Evolutionary conservation across 2,113 vertebrate genomes (phyloP).

Genomic region (Hemiprocne comata): DNA sequence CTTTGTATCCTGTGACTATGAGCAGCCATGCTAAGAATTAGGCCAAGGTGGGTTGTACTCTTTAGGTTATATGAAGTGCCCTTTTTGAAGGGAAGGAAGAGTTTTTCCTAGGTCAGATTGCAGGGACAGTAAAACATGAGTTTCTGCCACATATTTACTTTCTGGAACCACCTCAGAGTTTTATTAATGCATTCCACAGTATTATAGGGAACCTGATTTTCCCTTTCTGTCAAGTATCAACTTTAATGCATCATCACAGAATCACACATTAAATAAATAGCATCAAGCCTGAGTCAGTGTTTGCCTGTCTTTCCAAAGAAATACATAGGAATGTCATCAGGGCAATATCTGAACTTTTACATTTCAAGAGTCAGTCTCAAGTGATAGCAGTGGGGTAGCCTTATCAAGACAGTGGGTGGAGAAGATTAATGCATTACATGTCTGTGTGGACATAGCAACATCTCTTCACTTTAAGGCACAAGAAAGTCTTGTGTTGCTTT

Average conservation of each 20-base stretch:
- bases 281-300: background rate
- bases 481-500: background rate
- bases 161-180: background rate
- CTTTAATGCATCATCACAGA: background rate
- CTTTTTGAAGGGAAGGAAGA: background rate
- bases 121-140: background rate
- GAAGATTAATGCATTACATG: background rate
- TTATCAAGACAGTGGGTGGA: background rate
- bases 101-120: background rate
- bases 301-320: background rate
- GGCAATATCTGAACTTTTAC: background rate
- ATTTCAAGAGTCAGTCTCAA: background rate
- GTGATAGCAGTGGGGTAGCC: background rate
- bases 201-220: background rate
- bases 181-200: background rate
- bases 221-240: background rate
- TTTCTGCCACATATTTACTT: background rate
- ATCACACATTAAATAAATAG: background rate
- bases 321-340: background rate
- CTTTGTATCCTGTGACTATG: background rate
- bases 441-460: background rate
- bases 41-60: background rate
- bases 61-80: background rate
- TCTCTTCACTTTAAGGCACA: background rate
- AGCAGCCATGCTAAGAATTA: background rate